These are phyloP conservation scores for Leucoma salicis DNA, from an alignment of 2,888 invertebrate genomes.

Conservation along the genomic window DNA sequence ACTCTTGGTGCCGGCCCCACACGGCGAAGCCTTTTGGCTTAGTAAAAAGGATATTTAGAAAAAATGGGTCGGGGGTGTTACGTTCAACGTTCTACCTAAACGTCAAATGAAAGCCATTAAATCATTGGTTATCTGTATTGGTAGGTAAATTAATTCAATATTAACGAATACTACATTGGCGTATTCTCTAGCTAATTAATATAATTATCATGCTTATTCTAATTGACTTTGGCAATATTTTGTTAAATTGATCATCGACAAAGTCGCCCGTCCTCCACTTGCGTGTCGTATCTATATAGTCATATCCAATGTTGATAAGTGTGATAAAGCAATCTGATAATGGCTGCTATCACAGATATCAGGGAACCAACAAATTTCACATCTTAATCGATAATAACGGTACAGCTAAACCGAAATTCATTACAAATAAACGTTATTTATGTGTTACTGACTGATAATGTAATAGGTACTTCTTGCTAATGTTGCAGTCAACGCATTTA, in stretches of 20 bases:
- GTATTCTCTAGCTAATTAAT: too few relatives aligned
- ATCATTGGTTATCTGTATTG: too few relatives aligned
- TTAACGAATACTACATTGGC: too few relatives aligned
- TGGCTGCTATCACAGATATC: slow-evolving; percentile 41
- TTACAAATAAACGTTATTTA: slow-evolving; percentile 8
- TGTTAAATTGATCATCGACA: background rate
- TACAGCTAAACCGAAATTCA: slow-evolving; percentile 19
- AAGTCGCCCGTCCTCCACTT: slow-evolving; percentile 33
- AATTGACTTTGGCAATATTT: too few relatives aligned
- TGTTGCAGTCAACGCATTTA: background rate
- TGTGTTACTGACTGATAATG: slow-evolving; percentile 10
- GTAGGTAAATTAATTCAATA: too few relatives aligned
- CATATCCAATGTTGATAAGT: slow-evolving; percentile 42
- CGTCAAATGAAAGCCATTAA: too few relatives aligned
- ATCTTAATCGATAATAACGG: slow-evolving; percentile 48
- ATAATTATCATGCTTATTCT: too few relatives aligned
- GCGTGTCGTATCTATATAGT: slow-evolving; percentile 29
- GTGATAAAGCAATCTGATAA: slow-evolving; percentile 49
- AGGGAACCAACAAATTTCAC: slow-evolving; percentile 46
- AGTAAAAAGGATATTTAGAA: too few relatives aligned
- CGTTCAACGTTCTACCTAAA: too few relatives aligned
- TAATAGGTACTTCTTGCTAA: background rate
- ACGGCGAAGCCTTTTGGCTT: too few relatives aligned
- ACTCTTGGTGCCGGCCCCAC: too few relatives aligned
- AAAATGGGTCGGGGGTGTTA: too few relatives aligned